Base-by-base conservation (phyloP, 2,888 invertebrate genomes). In the Melanophora roralis region DNA sequence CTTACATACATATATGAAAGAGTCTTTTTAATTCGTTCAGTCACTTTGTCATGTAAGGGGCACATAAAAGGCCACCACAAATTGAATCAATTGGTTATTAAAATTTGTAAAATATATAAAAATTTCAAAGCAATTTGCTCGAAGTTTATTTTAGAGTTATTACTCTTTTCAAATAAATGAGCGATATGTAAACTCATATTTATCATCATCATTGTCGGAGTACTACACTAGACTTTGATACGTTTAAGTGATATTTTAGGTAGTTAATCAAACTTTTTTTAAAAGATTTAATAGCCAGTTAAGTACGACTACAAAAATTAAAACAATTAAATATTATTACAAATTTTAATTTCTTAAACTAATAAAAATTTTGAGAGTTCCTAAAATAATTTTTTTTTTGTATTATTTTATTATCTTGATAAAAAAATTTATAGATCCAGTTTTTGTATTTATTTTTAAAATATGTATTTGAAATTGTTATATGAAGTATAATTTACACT, bases 221-320 rank as follows among this genome's bases (percentile, higher is more conserved):
- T 14, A n/a, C n/a, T n/a, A 9, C 12, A 36, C 19, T 55, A 57
- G 38, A 57, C 57, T 38, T 57, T 57, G 59, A 60, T 40, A 43
- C 16, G 23, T 43, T 60, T 43, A 23, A 16, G 16, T 16, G 6
- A 38, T 57, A 43, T 32, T 12, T 14, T 14, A 27, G 38, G 64
- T 23, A 53, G 53, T 72, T 62, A 53, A 62, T 40, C 34, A 62
- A 51, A 51, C 4, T 36, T 49, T 34, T 62, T 64, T 11, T 23
- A 5, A n/a, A 40, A 47, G 16, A 27, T 55, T 68, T 68, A 21
- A 57, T 34, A 68, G 16, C 34, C 43, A 55, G 43, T 55, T 40
- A 43, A 55, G 21, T 43, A 53, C 45, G 32, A 43, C n/a, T 43
- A 53, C 27, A 43, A 43, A 43, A 55, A 8, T 8, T n/a, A 12